phyloP scores from a whole-genome alignment of 2,888 invertebrate genomes.

The Criorhina ranunculi region DNA sequence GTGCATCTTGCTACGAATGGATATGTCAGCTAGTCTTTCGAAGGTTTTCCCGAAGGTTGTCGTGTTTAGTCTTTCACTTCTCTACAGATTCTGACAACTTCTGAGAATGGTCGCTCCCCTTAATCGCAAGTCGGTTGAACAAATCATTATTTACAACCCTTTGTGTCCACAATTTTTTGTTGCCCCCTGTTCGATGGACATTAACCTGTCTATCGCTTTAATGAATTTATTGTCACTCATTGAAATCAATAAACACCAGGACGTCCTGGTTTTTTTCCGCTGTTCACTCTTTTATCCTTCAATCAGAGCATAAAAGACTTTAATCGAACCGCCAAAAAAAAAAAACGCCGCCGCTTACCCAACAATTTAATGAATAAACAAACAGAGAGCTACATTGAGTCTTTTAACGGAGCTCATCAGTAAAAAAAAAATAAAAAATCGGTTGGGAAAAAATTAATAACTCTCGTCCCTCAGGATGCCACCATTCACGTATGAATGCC shows the following conservation, averaged over 20 bases:
- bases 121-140: too few relatives aligned
- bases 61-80: too few relatives aligned
- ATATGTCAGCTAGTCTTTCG: too few relatives aligned
- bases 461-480: conserved; percentile 56
- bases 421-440: conserved; percentile 12
- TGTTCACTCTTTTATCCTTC: conserved; percentile 57
- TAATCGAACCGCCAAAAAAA: conserved; percentile 55
- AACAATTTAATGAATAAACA: conserved; percentile 73
- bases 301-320: conserved; percentile 71
- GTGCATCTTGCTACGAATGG: too few relatives aligned
- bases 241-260: conserved; percentile 64
- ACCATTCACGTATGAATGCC: conserved; percentile 48
- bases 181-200: conserved; percentile 77
- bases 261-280: conserved; percentile 7
- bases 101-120: too few relatives aligned
- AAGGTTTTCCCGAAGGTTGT: too few relatives aligned
- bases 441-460: conserved; percentile 66
- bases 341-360: background rate
- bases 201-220: conserved; percentile 84
- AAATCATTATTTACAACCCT: too few relatives aligned
- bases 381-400: conserved; percentile 53
- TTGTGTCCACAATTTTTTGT: too few relatives aligned
- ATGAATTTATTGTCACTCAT: conserved; percentile 83
- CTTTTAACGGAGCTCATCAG: conserved; percentile 45
- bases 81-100: too few relatives aligned